Evolutionary conservation across 30 jellyfish, hydroid and myxozoan species (phyloP).

Genomic region (Hydra vulgaris): DNA sequence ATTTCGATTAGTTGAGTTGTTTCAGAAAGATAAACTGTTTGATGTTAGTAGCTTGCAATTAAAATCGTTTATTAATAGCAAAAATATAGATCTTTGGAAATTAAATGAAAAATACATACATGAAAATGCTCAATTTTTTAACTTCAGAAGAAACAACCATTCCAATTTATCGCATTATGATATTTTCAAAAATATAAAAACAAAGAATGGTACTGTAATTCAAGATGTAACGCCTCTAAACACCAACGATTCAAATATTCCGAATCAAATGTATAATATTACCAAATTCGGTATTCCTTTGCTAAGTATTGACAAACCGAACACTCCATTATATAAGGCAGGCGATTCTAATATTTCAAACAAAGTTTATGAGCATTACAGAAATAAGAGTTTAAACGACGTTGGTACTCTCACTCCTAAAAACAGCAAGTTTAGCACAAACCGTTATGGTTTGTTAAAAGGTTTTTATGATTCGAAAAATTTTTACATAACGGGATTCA

Average conservation of each 20-base stretch:
- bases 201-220: too few relatives aligned
- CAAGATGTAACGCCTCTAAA: too few relatives aligned
- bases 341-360: background rate
- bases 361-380: background rate
- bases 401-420: too few relatives aligned
- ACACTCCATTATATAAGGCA: background rate
- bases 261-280: too few relatives aligned
- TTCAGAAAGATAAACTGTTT: background rate
- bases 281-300: too few relatives aligned
- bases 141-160: background rate
- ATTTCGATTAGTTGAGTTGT: background rate
- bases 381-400: background rate
- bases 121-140: background rate
- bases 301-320: too few relatives aligned
- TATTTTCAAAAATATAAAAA: too few relatives aligned
- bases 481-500: background rate
- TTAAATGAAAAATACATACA: background rate
- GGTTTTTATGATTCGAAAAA: background rate
- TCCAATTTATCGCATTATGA: background rate
- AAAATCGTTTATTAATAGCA: background rate
- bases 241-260: too few relatives aligned
- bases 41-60: background rate
- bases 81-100: background rate
- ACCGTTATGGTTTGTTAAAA: background rate
- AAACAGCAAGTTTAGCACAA: background rate